These are phyloP conservation scores for Lingula anatina DNA, from an alignment of 2,888 invertebrate genomes.

Conservation along the genomic window DNA sequence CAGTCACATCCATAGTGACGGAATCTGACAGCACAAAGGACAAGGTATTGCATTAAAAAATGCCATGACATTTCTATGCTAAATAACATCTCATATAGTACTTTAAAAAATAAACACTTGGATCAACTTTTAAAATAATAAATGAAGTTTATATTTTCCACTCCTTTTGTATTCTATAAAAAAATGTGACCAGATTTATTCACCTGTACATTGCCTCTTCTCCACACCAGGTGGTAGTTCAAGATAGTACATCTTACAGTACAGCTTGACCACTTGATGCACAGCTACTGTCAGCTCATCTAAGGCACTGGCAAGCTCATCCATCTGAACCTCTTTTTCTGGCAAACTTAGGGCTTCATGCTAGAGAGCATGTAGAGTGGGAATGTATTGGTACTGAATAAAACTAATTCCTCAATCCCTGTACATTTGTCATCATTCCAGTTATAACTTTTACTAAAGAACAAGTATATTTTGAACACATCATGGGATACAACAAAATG, in stretches of 20 bases:
- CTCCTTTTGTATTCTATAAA: neutral
- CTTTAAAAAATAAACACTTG: neutral
- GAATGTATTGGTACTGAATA: neutral
- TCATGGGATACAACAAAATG: too few relatives aligned
- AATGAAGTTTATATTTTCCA: neutral
- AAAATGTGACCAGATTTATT: neutral
- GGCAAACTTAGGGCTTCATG: constrained; percentile 15
- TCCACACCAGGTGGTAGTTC: constrained; percentile 34
- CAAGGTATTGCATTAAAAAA: too few relatives aligned
- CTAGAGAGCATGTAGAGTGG: too few relatives aligned
- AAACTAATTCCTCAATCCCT: constrained; percentile 9
- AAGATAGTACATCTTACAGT: constrained; percentile 72
- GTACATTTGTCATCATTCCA: constrained; percentile 15
- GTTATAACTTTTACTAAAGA: too few relatives aligned
- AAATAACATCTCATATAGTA: too few relatives aligned
- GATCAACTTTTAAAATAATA: neutral
- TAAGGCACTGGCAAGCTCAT: constrained; percentile 51
- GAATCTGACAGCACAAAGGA: constrained; percentile 7
- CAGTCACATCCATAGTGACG: constrained; percentile 42
- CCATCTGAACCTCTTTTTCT: constrained; percentile 23
- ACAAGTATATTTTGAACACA: too few relatives aligned
- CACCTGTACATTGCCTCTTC: constrained; percentile 2
- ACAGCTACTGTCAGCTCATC: constrained; percentile 61
- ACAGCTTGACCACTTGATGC: constrained; percentile 77
- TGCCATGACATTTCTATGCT: too few relatives aligned